phyloP scores from a whole-genome alignment of 2,888 invertebrate species.

The Physocephala rufipes region DNA sequence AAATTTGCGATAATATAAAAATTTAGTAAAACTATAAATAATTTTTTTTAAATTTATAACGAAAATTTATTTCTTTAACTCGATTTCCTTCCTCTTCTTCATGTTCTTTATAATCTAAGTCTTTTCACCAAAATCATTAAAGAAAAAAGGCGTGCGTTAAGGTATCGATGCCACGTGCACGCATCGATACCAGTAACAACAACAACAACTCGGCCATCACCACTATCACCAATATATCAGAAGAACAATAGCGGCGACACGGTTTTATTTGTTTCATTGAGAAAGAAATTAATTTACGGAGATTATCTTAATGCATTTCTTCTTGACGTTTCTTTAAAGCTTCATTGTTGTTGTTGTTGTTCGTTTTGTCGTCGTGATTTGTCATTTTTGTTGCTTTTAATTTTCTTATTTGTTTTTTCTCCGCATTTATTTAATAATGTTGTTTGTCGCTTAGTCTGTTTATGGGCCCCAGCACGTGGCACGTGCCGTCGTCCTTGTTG shows the following conservation, averaged over 20 bases:
- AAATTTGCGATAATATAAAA: too few species aligned
- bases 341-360: too few species aligned
- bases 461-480: too few species aligned
- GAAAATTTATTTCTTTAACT: too few species aligned
- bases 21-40: too few species aligned
- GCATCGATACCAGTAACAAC: not conserved
- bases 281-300: not conserved
- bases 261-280: not conserved
- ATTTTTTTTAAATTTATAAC: too few species aligned
- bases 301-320: not conserved
- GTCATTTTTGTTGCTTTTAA: conserved; percentile 8
- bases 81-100: too few species aligned
- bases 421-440: conserved; percentile 2
- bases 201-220: too few species aligned
- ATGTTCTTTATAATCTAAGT: not conserved
- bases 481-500: too few species aligned
- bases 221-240: too few species aligned
- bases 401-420: not conserved
- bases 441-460: not conserved
- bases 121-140: conserved; percentile 19
- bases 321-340: not conserved
- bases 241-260: too few species aligned
- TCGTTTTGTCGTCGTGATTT: conserved; percentile 13
- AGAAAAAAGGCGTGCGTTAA: conserved; percentile 16
- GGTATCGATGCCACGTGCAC: conserved; percentile 24